Evolutionary conservation across 2,113 vertebrate species (phyloP), one percentile per base, ranked within the genome.

Genomic region (Tympanuchus pallidicinctus): DNA sequence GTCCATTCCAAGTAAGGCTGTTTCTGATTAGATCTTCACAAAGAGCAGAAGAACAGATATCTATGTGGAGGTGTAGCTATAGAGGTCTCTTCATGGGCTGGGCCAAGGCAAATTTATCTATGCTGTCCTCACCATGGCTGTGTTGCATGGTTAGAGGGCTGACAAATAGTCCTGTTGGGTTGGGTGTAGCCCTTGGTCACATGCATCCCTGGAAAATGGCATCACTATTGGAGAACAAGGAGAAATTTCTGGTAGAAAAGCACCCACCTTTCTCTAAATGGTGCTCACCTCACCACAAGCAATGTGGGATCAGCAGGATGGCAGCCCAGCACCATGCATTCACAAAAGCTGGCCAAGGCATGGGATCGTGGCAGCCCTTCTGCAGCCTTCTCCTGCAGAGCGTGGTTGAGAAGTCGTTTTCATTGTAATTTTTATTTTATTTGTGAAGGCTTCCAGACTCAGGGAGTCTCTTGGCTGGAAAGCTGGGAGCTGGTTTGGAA

Each of bases 71-170:
- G 7, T 10, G 0, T 24, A 83, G 60, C 25, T 91, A 42, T 1
- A 7, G 60, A 69, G 43, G 52, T 21, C 5, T 16, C 27, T 82
- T 89, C 36, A 57, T 14, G 45, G 57, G 25, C 32, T 32, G 80
- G 15, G 3, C 11, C 15, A 12, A 38, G 52, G 20, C 0, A 12
- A 34, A 10, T 18, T 4, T 0, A 15, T 17, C 10, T 32, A 32
- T 36, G 52, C 16, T 74, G 70, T 66, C 36, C 54, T 15, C 61
- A 71, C 38, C 40, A 32, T 8, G 19, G 17, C 22, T 30, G 50
- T 36, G 4, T 8, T 28, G 13, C 19, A 8, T 6, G 40, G 28
- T 22, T 22, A 57, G 20, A 59, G 16, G 30, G 4, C 3, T 16
- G 50, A n/a, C 8, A 38, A 50, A 64, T 82, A 28, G 1, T 20